Evolutionary conservation across 2,113 vertebrate genomes (phyloP).

Genomic region (Axis porcinus): DNA sequence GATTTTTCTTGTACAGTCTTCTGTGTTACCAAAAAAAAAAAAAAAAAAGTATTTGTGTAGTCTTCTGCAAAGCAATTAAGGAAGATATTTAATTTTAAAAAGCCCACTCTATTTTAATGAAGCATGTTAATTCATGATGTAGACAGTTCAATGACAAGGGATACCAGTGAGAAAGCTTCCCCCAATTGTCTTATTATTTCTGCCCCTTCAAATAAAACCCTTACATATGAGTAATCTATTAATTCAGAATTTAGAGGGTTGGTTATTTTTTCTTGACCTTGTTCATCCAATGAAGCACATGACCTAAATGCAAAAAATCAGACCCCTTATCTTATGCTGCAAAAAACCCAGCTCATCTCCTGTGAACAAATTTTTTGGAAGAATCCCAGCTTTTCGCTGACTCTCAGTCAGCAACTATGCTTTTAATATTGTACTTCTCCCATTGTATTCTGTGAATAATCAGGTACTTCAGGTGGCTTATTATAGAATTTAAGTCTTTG

Average conservation of each 20-base stretch:
- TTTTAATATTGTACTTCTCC: neutral
- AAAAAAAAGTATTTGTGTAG: neutral
- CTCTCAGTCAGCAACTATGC: neutral
- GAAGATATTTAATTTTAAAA: constrained; percentile 18
- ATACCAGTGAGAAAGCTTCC: neutral
- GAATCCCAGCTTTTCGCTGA: neutral
- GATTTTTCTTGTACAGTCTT: neutral
- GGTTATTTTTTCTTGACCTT: neutral
- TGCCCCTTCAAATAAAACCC: neutral
- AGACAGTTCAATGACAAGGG: neutral
- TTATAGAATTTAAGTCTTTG: constrained; percentile 7
- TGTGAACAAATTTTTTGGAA: neutral
- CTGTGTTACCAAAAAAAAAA: neutral
- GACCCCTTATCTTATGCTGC: neutral
- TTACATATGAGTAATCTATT: neutral
- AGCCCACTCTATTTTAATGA: neutral
- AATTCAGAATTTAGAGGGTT: neutral
- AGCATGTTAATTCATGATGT: neutral
- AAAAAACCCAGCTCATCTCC: neutral
- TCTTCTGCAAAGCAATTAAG: neutral
- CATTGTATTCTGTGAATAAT: neutral
- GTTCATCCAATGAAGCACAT: neutral
- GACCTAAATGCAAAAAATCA: neutral
- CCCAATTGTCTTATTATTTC: neutral
- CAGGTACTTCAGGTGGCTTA: neutral